Conservation (phyloP, 1,140 invertebrate species). For the Trichonephila clavata region DNA sequence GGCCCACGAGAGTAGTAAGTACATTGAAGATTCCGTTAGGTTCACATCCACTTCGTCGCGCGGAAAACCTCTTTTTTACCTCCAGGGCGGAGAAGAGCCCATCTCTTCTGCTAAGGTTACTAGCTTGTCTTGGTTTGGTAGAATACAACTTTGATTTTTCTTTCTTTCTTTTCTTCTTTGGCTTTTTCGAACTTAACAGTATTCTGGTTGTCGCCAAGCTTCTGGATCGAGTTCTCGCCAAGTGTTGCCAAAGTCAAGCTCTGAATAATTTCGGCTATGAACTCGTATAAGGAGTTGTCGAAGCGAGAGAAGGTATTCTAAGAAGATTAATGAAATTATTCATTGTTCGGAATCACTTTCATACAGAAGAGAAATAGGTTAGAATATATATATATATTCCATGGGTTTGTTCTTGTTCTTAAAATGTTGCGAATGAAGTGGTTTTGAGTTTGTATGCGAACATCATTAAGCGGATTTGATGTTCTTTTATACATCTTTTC, state of each 20-base stretch:
- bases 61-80: conserved; percentile 47
- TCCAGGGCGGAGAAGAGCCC: conserved; percentile 17
- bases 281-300: neutral
- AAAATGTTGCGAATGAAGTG: neutral
- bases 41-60: neutral
- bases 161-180: neutral
- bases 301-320: neutral
- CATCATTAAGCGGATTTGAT: neutral
- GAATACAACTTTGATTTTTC: neutral
- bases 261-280: conserved; percentile 39
- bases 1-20: neutral
- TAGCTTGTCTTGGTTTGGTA: conserved; percentile 16
- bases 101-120: conserved; percentile 12
- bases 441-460: neutral
- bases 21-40: conserved; percentile 34
- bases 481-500: neutral
- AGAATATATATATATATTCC: too few relatives aligned
- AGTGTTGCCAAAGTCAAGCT: conserved; percentile 47
- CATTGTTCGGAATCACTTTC: conserved; percentile 13
- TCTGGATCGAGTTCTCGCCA: neutral
- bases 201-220: neutral
- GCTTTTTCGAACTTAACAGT: neutral
- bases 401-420: too few relatives aligned
- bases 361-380: neutral
- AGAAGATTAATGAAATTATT: conserved; percentile 2